Evolutionary conservation across 1,140 invertebrate species (phyloP).

Genomic region (Aleiodes sp.): DNA sequence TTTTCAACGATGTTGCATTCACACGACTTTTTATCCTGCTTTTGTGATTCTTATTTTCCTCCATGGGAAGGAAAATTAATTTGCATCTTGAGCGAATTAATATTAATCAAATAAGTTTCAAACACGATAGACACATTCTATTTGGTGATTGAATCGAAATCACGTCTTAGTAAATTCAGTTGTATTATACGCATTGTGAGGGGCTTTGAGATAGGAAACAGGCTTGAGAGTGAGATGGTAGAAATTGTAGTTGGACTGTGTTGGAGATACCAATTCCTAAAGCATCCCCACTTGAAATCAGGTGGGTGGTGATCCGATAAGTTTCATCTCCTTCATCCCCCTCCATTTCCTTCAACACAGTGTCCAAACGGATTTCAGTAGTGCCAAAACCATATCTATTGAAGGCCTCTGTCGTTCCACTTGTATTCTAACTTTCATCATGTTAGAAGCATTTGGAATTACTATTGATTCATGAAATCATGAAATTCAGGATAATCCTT

Average conservation of each 20-base stretch:
- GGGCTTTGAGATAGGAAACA: not conserved
- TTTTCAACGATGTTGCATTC: too few species aligned
- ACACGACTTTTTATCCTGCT: too few species aligned
- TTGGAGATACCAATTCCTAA: too few species aligned
- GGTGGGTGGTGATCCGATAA: not conserved
- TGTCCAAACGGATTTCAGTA: not conserved
- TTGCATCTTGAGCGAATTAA: too few species aligned
- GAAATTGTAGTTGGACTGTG: not conserved
- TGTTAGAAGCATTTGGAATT: not conserved
- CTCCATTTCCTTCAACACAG: not conserved
- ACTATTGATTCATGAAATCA: too few species aligned
- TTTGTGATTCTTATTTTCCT: too few species aligned
- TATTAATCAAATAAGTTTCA: not conserved
- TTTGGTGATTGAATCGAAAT: not conserved
- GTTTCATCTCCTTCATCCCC: not conserved
- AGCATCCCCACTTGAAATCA: not conserved
- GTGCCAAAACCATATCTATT: not conserved
- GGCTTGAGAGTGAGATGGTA: not conserved
- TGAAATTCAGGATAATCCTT: too few species aligned
- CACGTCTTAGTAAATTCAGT: not conserved
- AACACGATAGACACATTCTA: not conserved
- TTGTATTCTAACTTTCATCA: not conserved
- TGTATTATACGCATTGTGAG: not conserved
- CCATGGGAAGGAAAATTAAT: too few species aligned
- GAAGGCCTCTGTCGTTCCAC: not conserved